These are phyloP conservation scores for Diorhabda elongata DNA, from an alignment of 1,140 invertebrate species.

Conservation along the genomic window DNA sequence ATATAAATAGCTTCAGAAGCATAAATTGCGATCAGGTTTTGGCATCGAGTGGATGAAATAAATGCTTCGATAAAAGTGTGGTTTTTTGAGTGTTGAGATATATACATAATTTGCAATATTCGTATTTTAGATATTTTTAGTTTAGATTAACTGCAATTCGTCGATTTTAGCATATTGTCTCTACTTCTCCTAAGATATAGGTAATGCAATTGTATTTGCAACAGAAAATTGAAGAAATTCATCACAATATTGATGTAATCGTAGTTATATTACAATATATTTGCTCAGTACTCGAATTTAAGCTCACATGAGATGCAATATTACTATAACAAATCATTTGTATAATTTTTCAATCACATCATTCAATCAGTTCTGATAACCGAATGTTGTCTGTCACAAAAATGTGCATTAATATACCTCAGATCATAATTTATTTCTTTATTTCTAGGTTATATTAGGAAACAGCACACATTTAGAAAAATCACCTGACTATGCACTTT, in stretches of 20 bases:
- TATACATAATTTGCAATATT: too few species aligned
- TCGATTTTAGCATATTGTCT: too few species aligned
- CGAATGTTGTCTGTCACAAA: not conserved
- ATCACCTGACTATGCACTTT: constrained; percentile 69
- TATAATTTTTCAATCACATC: not conserved
- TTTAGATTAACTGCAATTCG: too few species aligned
- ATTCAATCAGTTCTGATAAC: constrained; percentile 5
- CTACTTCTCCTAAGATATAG: too few species aligned
- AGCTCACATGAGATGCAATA: not conserved
- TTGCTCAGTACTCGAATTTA: not conserved
- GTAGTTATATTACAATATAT: not conserved
- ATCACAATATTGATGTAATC: not conserved
- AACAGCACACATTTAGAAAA: constrained; percentile 57
- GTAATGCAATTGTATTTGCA: too few species aligned
- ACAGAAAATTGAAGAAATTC: too few species aligned
- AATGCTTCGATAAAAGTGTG: too few species aligned
- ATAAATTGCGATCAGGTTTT: too few species aligned
- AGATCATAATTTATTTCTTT: not conserved
- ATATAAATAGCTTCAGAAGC: too few species aligned
- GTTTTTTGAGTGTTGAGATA: too few species aligned
- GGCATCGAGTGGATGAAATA: too few species aligned
- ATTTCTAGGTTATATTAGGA: constrained; percentile 32
- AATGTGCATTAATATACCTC: not conserved
- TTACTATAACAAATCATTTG: not conserved
- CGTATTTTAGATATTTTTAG: too few species aligned